Percentiles rank a stretch among this genome's conserved stretches.
Conservation (phyloP, 1,140 invertebrate species). For the Panagrolaimus sp. region DNA sequence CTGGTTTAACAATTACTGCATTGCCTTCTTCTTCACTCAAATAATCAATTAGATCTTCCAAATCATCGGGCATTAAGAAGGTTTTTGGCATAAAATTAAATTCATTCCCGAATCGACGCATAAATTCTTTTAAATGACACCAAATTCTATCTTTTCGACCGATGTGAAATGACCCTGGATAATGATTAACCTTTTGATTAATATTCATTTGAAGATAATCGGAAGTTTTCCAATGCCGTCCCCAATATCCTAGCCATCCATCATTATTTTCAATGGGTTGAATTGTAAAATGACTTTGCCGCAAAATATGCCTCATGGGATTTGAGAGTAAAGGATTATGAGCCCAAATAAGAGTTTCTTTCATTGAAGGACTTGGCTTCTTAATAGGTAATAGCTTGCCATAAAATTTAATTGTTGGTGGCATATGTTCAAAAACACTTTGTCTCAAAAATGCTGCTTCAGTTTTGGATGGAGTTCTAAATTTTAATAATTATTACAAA, state of each 20-base stretch:
- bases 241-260: slow-evolving; percentile 69
- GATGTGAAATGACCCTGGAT: slow-evolving; percentile 92
- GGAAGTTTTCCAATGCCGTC: slow-evolving; percentile 67
- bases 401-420: slow-evolving; percentile 79
- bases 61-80: slow-evolving; percentile 81
- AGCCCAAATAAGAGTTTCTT: slow-evolving; percentile 53
- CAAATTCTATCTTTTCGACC: slow-evolving; percentile 90
- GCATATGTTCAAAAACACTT: slow-evolving; percentile 75
- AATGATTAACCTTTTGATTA: slow-evolving; percentile 91
- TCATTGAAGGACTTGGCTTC: slow-evolving; percentile 48
- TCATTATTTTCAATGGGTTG: slow-evolving; percentile 35
- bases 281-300: slow-evolving; percentile 20
- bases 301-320: slow-evolving; percentile 45
- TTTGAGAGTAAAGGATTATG: slow-evolving; percentile 52
- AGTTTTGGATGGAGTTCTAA: not conserved
- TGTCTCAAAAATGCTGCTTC: slow-evolving; percentile 57
- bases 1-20: slow-evolving; percentile 69
- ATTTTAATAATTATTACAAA: not conserved
- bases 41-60: slow-evolving; percentile 76
- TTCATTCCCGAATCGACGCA: slow-evolving; percentile 43
- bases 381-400: slow-evolving; percentile 66
- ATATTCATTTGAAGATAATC: slow-evolving; percentile 69
- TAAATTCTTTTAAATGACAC: slow-evolving; percentile 61
- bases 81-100: slow-evolving; percentile 82
- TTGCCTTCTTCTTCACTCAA: slow-evolving; percentile 65